Base-by-base conservation (phyloP, 1,140 invertebrate species). In the Drosophila orosa region DNA sequence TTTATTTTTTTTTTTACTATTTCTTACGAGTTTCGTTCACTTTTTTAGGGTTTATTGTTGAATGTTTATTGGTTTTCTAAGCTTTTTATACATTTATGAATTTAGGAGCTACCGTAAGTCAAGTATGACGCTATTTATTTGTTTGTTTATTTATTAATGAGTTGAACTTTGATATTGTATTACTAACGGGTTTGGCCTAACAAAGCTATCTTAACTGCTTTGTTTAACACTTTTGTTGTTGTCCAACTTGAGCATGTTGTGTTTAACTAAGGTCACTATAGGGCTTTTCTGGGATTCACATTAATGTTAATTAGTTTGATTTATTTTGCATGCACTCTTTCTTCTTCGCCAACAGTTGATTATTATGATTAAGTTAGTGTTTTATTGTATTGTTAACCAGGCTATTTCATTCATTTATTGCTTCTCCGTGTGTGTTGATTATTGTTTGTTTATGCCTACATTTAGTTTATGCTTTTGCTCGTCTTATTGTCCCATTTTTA, bases 361-460 rank as follows among this genome's bases (percentile, higher is more conserved):
- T 24, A 5, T 22, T n/a, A n/a, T 52, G 29, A 33, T 52, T 33
- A 22, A 15, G 29, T 33, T 22, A 2, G 19, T 52, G 8, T 35
- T 52, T 52, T 35, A 52, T 52, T 35, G 50, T 52, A 35, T 52
- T 52, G 8, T 52, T 52, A 22, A n/a, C 50, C 50, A 52, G 50
- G 50, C 50, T 52, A 35, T 52, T 52, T n/a, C 19, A 19, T 52
- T 35, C 31, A 35, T 52, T 35, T 52, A 52, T 52, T 52, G 50
- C 50, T 52, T 52, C 17, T 52, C 29, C 13, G 19, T 52, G 50
- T 52, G 31, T 24, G 50, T 52, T 22, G 7, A 22, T 22, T 52
- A 22, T 33, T 33, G 17, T 52, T 52, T 33, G 13, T 52, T 22
- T 52, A 15, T 1, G 29, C 13, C 47, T 35, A 52, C 48, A 52